Percentiles rank a stretch among this genome's conserved stretches.
Evolutionary conservation across 2,113 vertebrate species (phyloP).

Genomic region (Triplophysa rosa): DNA sequence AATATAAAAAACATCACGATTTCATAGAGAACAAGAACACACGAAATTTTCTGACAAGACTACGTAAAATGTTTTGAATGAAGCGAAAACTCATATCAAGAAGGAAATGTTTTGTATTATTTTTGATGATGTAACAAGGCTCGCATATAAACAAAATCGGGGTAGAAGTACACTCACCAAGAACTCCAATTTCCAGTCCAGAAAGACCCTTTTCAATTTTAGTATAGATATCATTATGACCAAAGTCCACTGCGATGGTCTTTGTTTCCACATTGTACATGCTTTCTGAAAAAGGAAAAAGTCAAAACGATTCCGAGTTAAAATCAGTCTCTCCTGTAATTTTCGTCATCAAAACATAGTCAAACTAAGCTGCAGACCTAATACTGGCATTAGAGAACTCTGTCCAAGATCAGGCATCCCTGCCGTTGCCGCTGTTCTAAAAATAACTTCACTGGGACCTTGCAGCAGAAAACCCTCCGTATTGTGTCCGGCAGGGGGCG

Average conservation of each 20-base stretch:
- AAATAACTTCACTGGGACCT: slow-evolving; percentile 33
- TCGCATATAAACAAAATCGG: too few species aligned
- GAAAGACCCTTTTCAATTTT: slow-evolving; percentile 79
- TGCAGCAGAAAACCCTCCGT: background rate
- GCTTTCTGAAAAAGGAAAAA: slow-evolving; percentile 69
- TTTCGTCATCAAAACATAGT: background rate
- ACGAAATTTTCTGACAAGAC: background rate
- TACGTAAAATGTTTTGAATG: background rate
- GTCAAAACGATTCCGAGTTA: background rate
- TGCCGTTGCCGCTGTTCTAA: slow-evolving; percentile 38
- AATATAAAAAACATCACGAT: background rate
- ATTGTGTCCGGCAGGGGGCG: slow-evolving; percentile 60
- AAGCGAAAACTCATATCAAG: background rate
- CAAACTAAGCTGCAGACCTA: background rate
- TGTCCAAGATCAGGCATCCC: slow-evolving; percentile 22
- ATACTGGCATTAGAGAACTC: slow-evolving; percentile 2
- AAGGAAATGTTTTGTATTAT: background rate
- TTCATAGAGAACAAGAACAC: background rate
- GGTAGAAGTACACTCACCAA: slow-evolving; percentile 75
- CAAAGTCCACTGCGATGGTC: slow-evolving; percentile 88
- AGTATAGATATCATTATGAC: slow-evolving; percentile 79
- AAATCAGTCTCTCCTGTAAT: background rate
- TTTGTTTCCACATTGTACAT: slow-evolving; percentile 86
- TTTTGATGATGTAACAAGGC: background rate
- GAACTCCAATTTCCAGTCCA: slow-evolving; percentile 86